These are phyloP conservation scores for Achlya flavicornis DNA, from an alignment of 2,888 invertebrate genomes.

Conservation along the genomic window DNA sequence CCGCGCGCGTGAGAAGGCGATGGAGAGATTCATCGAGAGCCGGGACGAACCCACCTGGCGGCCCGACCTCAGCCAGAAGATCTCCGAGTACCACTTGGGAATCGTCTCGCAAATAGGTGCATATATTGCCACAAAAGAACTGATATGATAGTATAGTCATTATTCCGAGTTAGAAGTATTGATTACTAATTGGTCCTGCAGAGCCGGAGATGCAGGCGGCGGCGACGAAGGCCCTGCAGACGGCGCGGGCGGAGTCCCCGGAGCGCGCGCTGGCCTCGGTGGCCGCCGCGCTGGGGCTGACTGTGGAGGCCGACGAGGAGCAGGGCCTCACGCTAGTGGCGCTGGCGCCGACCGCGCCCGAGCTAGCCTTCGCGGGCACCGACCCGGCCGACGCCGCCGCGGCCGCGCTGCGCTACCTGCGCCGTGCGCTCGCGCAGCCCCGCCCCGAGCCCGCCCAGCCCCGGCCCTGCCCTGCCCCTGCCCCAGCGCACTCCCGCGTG, in stretches of 20 bases:
- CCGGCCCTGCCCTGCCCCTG: conserved; percentile 36
- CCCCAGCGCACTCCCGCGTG: conserved; percentile 14
- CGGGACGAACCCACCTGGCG: conserved; percentile 41
- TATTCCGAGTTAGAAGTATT: not conserved
- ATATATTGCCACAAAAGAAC: too few species aligned
- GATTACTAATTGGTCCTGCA: not conserved
- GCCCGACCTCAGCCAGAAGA: conserved; percentile 59
- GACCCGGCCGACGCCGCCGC: conserved; percentile 30
- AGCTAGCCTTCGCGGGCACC: conserved; percentile 41
- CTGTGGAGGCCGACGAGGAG: conserved; percentile 19
- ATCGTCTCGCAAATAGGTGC: conserved; percentile 51
- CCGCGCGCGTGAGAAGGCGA: conserved; percentile 62
- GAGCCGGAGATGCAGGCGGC: not conserved
- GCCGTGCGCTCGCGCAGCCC: conserved; percentile 32
- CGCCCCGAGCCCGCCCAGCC: too few species aligned
- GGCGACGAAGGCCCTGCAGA: conserved; percentile 26
- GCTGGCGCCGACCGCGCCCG: conserved; percentile 45
- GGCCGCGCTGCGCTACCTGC: conserved; percentile 41
- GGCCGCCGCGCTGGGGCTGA: conserved; percentile 41
- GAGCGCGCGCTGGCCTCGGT: conserved; percentile 32
- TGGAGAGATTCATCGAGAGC: conserved; percentile 56
- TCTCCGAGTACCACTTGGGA: conserved; percentile 63
- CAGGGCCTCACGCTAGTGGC: conserved; percentile 37
- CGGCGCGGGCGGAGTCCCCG: conserved; percentile 19
- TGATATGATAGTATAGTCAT: too few species aligned